phyloP scores from a whole-genome alignment of 2,797 vertebrate genomes.

The Numenius phaeopus region DNA sequence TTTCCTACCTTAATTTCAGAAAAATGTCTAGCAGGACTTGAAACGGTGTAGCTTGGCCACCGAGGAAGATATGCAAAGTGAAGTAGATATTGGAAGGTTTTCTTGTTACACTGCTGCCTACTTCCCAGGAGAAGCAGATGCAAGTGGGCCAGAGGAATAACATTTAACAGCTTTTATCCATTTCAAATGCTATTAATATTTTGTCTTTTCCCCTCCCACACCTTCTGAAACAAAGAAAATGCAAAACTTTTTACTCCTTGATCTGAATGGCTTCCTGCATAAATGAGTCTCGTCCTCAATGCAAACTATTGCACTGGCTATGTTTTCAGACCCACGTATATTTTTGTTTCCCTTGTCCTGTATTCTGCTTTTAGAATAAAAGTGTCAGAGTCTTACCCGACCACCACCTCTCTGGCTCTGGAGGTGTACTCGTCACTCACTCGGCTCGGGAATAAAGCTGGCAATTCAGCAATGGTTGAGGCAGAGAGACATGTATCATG shows the following conservation, averaged over 20 bases:
- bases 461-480: neutral
- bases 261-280: neutral
- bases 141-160: neutral
- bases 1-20: neutral
- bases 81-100: neutral
- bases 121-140: no score
- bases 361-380: constrained; percentile 10
- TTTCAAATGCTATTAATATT: neutral
- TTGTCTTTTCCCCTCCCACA: neutral
- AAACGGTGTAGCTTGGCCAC: accelerated
- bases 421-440: neutral
- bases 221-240: neutral
- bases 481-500: neutral
- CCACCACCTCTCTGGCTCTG: neutral
- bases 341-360: neutral
- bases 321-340: neutral
- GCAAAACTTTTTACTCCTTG: neutral
- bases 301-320: neutral
- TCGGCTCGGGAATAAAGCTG: neutral
- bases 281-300: neutral
- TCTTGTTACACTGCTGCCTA: neutral
- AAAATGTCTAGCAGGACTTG: neutral
- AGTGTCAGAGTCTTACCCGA: neutral
- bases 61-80: neutral
- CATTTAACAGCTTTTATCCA: neutral